Conservation (phyloP, 2,888 invertebrate species). For the Chloroclysta siterata region DNA sequence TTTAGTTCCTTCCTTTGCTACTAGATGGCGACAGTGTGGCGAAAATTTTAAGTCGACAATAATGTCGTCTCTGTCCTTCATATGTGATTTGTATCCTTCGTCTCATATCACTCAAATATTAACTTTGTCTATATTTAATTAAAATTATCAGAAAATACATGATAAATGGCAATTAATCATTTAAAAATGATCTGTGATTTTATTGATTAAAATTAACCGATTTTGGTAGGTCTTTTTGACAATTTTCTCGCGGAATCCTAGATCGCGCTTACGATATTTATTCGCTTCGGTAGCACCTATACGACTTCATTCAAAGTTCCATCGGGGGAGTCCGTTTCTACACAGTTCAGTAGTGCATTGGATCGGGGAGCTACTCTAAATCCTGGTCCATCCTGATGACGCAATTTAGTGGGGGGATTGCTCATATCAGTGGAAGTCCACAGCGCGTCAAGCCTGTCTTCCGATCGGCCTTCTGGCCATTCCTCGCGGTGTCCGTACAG, state of each 20-base stretch:
- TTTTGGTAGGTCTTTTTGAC: background rate
- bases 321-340: slow-evolving; percentile 67
- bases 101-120: slow-evolving; percentile 11
- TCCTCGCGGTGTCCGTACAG: slow-evolving; percentile 17
- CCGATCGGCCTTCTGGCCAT: background rate
- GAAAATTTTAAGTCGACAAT: background rate
- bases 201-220: background rate
- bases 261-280: slow-evolving; percentile 26
- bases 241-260: slow-evolving; percentile 9
- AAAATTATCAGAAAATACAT: background rate
- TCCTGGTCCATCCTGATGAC: slow-evolving; percentile 39
- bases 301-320: fast-evolving
- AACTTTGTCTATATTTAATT: slow-evolving; percentile 1
- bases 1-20: slow-evolving; percentile 1
- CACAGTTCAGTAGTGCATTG: slow-evolving; percentile 60
- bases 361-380: slow-evolving; percentile 57
- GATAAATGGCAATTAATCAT: slow-evolving; percentile 2
- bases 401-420: slow-evolving; percentile 16
- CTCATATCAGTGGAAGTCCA: slow-evolving; percentile 12
- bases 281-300: background rate
- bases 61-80: slow-evolving; percentile 17
- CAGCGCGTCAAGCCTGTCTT: slow-evolving; percentile 15
- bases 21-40: slow-evolving; percentile 22
- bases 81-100: slow-evolving; percentile 1
- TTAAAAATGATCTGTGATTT: background rate